A percentile compares a stretch with the other conserved stretches of the same genome.
Evolutionary conservation across 64 coral and sea anemone genomes (phyloP).

Genomic region (Pocillopora verrucosa): DNA sequence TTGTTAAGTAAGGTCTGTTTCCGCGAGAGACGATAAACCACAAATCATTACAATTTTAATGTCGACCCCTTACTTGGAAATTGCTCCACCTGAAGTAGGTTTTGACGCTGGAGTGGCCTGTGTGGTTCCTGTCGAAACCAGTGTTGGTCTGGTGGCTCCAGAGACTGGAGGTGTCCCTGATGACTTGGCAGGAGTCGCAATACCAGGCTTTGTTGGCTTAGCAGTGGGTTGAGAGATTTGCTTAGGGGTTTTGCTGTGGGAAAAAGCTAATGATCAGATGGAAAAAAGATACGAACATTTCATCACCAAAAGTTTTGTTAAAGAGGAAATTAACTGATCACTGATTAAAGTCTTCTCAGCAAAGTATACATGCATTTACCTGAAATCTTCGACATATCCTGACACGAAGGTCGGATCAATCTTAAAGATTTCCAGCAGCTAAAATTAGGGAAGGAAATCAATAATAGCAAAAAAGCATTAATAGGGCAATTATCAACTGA

Average conservation of each 20-base stretch:
- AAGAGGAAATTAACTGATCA: too few relatives aligned
- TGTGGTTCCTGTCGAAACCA: neutral
- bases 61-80: neutral
- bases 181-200: neutral
- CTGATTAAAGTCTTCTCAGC: too few relatives aligned
- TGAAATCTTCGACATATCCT: conserved; percentile 72
- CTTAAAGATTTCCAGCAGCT: conserved; percentile 69
- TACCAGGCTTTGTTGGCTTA: conserved; percentile 7
- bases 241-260: neutral
- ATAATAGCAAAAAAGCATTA: neutral
- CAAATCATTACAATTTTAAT: too few relatives aligned
- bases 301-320: too few relatives aligned
- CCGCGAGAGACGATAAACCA: too few relatives aligned
- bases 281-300: too few relatives aligned
- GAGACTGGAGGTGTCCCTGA: neutral
- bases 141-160: conserved; percentile 2
- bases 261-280: neutral
- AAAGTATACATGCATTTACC: conserved; percentile 13
- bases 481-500: neutral
- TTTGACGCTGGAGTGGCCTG: neutral
- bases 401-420: conserved; percentile 70
- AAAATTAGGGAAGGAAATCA: neutral
- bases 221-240: neutral
- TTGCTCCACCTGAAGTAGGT: neutral
- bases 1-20: too few relatives aligned